Conservation (phyloP, 2,888 invertebrate species). For the Keiferia lycopersicella region DNA sequence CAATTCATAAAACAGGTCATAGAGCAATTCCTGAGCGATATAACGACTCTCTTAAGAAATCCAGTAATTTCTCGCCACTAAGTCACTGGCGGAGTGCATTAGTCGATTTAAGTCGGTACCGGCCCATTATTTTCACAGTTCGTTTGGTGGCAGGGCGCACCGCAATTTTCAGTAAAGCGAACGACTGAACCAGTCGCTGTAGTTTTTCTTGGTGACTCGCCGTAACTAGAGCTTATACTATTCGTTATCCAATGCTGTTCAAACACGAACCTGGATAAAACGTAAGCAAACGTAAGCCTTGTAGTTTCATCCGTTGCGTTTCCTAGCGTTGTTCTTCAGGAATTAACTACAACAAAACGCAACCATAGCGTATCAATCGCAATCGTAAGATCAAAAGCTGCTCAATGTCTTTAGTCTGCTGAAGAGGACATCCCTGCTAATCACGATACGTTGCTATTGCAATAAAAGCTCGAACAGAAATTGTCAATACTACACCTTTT, state of each 20-base stretch:
- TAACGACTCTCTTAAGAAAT: slow-evolving; percentile 14
- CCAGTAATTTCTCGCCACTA: slow-evolving; percentile 25
- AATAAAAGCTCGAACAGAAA: too few relatives aligned
- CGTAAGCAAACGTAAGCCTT: too few relatives aligned
- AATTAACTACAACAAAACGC: too few relatives aligned
- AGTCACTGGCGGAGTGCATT: slow-evolving; percentile 48
- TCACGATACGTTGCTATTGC: too few relatives aligned
- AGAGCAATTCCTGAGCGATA: slow-evolving; percentile 12
- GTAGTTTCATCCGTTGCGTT: too few relatives aligned
- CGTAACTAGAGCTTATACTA: neutral
- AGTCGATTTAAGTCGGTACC: slow-evolving; percentile 62
- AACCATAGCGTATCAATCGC: too few relatives aligned
- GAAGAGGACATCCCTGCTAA: too few relatives aligned
- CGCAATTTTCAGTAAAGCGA: slow-evolving; percentile 47
- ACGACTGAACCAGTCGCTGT: slow-evolving; percentile 39
- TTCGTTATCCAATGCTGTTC: neutral
- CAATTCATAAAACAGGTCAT: slow-evolving; percentile 7
- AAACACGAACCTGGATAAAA: neutral
- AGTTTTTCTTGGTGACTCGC: neutral
- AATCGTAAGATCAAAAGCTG: too few relatives aligned
- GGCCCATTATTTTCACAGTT: slow-evolving; percentile 73
- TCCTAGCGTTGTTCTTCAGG: too few relatives aligned
- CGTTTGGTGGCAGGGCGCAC: slow-evolving; percentile 54
- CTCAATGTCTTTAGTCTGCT: too few relatives aligned
- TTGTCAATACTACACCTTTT: too few relatives aligned